Evolutionary conservation across 2,113 vertebrate species (phyloP).

Genomic region (Ptyas mucosa): DNA sequence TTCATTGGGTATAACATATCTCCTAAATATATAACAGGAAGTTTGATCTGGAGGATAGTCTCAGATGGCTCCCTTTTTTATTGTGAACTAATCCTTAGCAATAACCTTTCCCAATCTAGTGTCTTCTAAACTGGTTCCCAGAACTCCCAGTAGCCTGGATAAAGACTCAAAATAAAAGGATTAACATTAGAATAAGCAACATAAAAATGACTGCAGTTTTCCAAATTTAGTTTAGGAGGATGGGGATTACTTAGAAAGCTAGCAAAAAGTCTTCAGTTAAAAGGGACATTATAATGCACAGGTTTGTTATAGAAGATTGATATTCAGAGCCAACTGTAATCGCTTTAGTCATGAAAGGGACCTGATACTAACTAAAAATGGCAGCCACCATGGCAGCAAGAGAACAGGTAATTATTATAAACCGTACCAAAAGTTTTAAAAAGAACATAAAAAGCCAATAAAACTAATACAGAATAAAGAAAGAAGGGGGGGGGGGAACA

Average conservation of each 20-base stretch:
- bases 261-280: not conserved
- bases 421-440: not conserved
- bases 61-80: not conserved
- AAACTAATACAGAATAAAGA: not conserved
- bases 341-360: not conserved
- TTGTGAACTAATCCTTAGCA: not conserved
- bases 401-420: not conserved
- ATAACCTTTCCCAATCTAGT: not conserved
- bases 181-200: not conserved
- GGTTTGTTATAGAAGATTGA: not conserved
- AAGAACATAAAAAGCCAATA: not conserved
- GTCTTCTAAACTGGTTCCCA: not conserved
- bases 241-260: not conserved
- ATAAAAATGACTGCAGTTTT: not conserved
- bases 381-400: not conserved
- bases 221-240: not conserved
- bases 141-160: not conserved
- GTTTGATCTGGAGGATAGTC: not conserved
- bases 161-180: not conserved
- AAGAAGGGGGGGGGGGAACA: rapidly evolving
- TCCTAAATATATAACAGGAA: not conserved
- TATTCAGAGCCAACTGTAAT: not conserved
- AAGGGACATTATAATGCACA: not conserved
- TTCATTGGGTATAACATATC: not conserved
- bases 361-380: not conserved